A percentile compares a stretch with the other conserved stretches of the same genome.
Evolutionary conservation across 2,797 vertebrate genomes (phyloP).

Genomic region (Callimico goeldii): DNA sequence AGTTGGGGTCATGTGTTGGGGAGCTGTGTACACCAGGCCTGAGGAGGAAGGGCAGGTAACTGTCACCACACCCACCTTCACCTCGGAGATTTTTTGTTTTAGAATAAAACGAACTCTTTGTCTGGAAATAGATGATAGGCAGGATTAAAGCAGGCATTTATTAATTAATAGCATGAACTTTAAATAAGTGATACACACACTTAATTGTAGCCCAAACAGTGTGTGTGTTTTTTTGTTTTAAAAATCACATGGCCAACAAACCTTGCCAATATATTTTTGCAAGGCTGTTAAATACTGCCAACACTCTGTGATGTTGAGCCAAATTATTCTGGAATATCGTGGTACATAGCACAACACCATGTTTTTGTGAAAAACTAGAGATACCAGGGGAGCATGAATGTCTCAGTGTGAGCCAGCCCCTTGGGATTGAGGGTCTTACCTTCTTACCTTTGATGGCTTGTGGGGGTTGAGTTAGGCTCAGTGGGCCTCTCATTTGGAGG

Average conservation of each 20-base stretch:
- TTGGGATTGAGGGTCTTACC: background rate
- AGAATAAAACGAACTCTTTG: slow-evolving; percentile 11
- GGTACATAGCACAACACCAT: background rate
- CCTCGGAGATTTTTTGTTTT: background rate
- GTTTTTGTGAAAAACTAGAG: slow-evolving; percentile 43
- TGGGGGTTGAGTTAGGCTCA: background rate
- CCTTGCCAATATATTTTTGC: slow-evolving; percentile 64
- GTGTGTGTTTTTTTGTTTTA: background rate
- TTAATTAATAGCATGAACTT: slow-evolving; percentile 63
- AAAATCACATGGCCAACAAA: slow-evolving; percentile 16
- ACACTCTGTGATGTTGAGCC: slow-evolving; percentile 38
- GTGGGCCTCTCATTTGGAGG: background rate
- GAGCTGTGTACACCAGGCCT: background rate
- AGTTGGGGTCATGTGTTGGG: background rate
- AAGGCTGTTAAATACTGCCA: slow-evolving; percentile 62
- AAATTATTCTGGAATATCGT: slow-evolving; percentile 45
- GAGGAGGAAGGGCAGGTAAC: background rate
- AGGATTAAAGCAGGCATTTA: slow-evolving; percentile 19
- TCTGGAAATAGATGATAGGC: slow-evolving; percentile 18
- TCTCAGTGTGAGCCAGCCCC: background rate
- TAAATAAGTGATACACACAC: slow-evolving; percentile 49
- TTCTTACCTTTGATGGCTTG: background rate
- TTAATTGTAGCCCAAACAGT: slow-evolving; percentile 41
- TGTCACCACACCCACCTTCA: background rate
- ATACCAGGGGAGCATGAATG: background rate